Evolutionary conservation across 2,888 invertebrate genomes (phyloP), one percentile per base, ranked within the genome.

Genomic region (Andrena marginata): DNA sequence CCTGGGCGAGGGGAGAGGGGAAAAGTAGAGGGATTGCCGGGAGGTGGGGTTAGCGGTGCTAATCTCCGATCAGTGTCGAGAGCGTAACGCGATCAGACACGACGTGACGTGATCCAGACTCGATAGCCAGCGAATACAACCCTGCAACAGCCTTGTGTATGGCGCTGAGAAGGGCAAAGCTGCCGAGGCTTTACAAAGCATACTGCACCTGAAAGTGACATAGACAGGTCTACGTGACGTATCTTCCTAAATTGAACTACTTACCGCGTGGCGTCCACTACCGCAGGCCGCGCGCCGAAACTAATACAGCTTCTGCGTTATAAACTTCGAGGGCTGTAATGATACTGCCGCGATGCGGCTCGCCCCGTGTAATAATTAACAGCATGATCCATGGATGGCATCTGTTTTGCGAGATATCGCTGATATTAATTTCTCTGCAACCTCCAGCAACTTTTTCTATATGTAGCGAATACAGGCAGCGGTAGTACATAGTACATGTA

Each of bases 1-100:
- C 63, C 65, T 26, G 76, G 48, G 29, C 59, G 64, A 35, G 20
- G 23, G 26, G 54, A 20, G 76, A n/a, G 76, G 81, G 70, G 65
- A 78, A 64, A 78, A 82, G 79, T 59, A 80, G 75, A 42, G 77
- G 82, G 74, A 76, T 85, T 49, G 65, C 59, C 51, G 69, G 69
- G 60, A 56, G 67, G 33, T 65, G 85, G 82, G 82, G 78, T 80
- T 80, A 79, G 75, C 81, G 81, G 86, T 82, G 92, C 93, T 93
- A 93, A 93, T 93, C 93, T 93, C 91, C 91, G 93, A 93, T 93
- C 93, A 93, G 91, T 93, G 93, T 93, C 93, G 92, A 92, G 92
- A 92, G 92, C 92, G 93, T 93, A 93, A 93, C 92, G 92, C 93
- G 91, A 93, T 93, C 93, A 92, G 92, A 93, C 93, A 89, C 91